Percentiles rank a stretch among this genome's conserved stretches.
phyloP scores from a whole-genome alignment of 2,797 vertebrate species.

The Acanthurus leucopareius region DNA sequence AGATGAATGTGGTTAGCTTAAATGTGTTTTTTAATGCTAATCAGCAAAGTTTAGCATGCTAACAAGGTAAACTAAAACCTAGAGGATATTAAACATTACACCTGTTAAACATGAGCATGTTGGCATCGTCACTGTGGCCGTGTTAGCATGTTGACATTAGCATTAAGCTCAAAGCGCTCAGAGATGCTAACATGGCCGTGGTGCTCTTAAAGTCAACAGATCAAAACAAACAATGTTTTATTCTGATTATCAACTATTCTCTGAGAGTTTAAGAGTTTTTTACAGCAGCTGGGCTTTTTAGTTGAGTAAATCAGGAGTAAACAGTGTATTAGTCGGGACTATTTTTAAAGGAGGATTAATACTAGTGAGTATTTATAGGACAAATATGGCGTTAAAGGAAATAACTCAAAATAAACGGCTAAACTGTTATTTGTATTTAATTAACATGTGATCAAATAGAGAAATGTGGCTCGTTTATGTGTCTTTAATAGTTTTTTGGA shows the following conservation, averaged over 20 bases:
- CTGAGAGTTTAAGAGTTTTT: not conserved
- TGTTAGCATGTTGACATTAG: too few species aligned
- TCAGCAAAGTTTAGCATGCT: not conserved
- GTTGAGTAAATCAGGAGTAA: too few species aligned
- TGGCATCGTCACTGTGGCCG: not conserved
- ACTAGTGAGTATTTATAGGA: not conserved
- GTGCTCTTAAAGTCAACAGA: not conserved
- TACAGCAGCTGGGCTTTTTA: too few species aligned
- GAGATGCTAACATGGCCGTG: too few species aligned
- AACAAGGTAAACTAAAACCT: not conserved
- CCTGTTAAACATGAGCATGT: too few species aligned
- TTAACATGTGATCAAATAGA: not conserved
- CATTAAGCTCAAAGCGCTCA: not conserved
- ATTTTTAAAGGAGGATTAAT: too few species aligned
- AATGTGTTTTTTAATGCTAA: too few species aligned
- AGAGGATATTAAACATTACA: too few species aligned
- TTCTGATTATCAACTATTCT: not conserved
- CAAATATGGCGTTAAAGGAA: not conserved
- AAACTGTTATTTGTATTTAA: constrained; percentile 8
- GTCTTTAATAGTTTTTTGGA: constrained; percentile 5
- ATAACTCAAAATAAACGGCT: constrained; percentile 1
- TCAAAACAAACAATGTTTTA: not conserved
- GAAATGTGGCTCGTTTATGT: not conserved
- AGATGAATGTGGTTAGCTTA: too few species aligned
- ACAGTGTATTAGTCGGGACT: too few species aligned